Base-by-base conservation (phyloP, 2,888 invertebrate genomes). In the Leptothorax acervorum region DNA sequence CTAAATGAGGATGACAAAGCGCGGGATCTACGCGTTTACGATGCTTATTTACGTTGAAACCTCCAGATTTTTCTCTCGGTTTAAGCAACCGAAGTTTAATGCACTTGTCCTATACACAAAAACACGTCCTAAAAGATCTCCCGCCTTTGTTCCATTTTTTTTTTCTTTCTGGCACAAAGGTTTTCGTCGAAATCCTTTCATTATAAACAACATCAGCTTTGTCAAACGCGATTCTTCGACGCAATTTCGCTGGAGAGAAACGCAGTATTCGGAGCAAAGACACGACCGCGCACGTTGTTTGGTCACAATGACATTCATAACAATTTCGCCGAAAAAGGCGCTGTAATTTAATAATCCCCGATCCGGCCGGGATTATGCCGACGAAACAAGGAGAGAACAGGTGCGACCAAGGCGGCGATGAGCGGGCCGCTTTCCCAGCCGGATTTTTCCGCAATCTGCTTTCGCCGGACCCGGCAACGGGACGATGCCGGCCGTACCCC, bases 391-490 rank as follows among this genome's bases (percentile, higher is more conserved):
- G 39, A 51, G 68, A 82, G 75, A 90, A 89, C 88, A 88, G 89
- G 85, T 89, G 88, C 83, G 73, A 76, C 86, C 68, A 42, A 73
- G 79, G 73, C 84, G 83, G 86, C 85, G 87, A 88, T 85, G 90
- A 89, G 82, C 85, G 83, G 85, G 78, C 78, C 85, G 86, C 71
- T 86, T 87, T 88, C 89, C 85, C 90, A 85, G 90, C 81, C 86
- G 86, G 88, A 90, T 90, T 90, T 90, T 90, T 90, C 87, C 74
- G 84, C 89, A 86, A 89, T 88, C 88, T 84, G 84, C 83, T 86
- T 70, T 74, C 62, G 45, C 57, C 12, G 73, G 73, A 76, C 62
- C 28, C 23, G 31, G 31, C 53, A 65, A 31, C 57, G 70, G 45
- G 2, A 53, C 28, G 76, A 68, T 55, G 68, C 76, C 60, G 48